Evolutionary conservation across 2,888 invertebrate species (phyloP), one percentile per base, ranked within the genome.

Genomic region (Clunio marinus): DNA sequence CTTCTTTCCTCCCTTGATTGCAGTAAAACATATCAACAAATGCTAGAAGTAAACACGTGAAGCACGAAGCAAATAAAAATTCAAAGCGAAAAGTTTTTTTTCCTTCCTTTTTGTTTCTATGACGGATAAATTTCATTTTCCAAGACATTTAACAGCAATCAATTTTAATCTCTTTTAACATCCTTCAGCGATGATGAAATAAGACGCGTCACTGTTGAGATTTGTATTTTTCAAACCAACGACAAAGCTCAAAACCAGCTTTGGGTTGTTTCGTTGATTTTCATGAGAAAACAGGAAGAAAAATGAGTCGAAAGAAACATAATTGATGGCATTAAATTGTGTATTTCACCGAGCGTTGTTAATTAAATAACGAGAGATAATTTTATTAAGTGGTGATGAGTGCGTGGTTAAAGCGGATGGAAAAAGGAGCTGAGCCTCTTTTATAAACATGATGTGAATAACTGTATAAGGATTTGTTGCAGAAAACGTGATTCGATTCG

Each of bases 341-440:
- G 2, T 63, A 45, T 45, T 15, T 41, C 10, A 37, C 62, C 62
- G 28, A 62, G 62, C 62, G 28, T 62, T 41, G 45, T 24, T 63
- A 63, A 63, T 63, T 41, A 45, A 63, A 63, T 63, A 63, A 63
- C 41, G 51, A 51, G 51, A 51, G 62, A 63, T 63, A 41, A 63
- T 63, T 63, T 63, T 35, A 63, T 63, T 63, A 63, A 63, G 35
- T 45, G 41, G 24, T 37, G 41, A 41, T 37, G 35, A 24, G 62
- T 41, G 41, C 35, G 25, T 27, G 24, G 35, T 22, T 35, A 63
- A 63, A 59, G 24, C 25, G 62, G 45, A 25, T 41, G 41, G 17
- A 63, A 45, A 45, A 45, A 10, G 15, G 32, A 7, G 32, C 10
- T 10, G 32, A 32, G 10, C 5, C 5, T n/a, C n/a, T 51, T 51